Conservation (phyloP, 2,113 vertebrate genomes). For the Dunckerocampus dactyliophorus region DNA sequence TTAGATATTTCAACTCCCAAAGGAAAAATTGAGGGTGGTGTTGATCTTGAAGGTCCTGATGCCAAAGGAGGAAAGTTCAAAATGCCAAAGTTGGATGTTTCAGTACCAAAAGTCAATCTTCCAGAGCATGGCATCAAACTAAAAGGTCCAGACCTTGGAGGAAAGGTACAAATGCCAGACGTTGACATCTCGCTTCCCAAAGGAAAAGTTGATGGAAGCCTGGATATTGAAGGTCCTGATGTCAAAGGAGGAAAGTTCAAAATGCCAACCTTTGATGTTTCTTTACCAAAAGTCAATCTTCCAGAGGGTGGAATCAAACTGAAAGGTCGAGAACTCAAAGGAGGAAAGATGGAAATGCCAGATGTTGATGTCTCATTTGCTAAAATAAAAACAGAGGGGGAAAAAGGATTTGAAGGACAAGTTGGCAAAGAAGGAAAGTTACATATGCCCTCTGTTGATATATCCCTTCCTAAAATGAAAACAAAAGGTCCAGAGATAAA, state of each 20-base stretch:
- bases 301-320: constrained; percentile 20
- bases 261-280: constrained; percentile 42
- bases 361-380: constrained; percentile 40
- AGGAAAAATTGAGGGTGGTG: too few relatives aligned
- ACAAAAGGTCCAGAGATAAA: constrained; percentile 16
- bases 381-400: constrained; percentile 32
- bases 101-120: too few relatives aligned
- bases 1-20: too few relatives aligned
- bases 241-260: constrained; percentile 11
- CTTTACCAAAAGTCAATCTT: constrained; percentile 38
- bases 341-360: constrained; percentile 40
- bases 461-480: constrained; percentile 50
- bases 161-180: not conserved
- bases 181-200: constrained; percentile 61
- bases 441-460: constrained; percentile 34
- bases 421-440: constrained; percentile 45
- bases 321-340: constrained; percentile 9
- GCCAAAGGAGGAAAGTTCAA: too few relatives aligned
- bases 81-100: too few relatives aligned
- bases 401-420: constrained; percentile 24
- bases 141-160: not conserved
- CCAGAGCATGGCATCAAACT: not conserved
- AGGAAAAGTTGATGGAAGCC: constrained; percentile 6
- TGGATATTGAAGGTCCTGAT: constrained; percentile 16
- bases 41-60: too few relatives aligned